Base-by-base conservation (phyloP, 2,113 vertebrate species). In the Fregata magnificens region DNA sequence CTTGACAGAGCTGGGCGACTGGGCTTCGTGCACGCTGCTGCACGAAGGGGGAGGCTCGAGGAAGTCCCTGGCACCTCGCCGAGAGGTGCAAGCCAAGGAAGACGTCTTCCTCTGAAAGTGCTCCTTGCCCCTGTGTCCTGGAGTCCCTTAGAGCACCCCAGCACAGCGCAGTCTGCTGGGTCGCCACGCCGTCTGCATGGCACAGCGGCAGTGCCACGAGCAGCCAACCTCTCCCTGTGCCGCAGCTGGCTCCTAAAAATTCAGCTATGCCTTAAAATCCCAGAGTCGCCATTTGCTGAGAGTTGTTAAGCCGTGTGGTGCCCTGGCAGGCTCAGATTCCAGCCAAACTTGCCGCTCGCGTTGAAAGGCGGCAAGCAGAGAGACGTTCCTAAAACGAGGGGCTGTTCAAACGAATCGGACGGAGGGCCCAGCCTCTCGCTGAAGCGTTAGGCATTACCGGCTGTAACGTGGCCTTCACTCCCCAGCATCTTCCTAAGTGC, bases 131-230 rank as follows among this genome's bases (percentile, higher is more conserved):
- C 40, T 3, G 0, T 4, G 55, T n/a, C 49, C 80, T 1, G 36
- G 42, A 69, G 49, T 49, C 44, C 45, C 56, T n/a, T 8, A 24
- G 40, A 5, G 2, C 38, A 1, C 16, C 10, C 59, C 2, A 10
- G 66, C n/a, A 4, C 0, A 1, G 71, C 6, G 2, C 70, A 19
- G 18, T 4, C 52, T 10, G 52, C 61, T 6, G 1, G 16, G 53
- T 38, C 31, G 44, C 62, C 29, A 3, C 11, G 3, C 26, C 8
- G 4, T 11, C 67, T 7, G 25, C 25, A 5, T 12, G 34, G 49
- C 32, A 58, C 24, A 2, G 65, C n/a, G 29, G 9, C 15, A 5
- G 49, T 8, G 32, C 44, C 28, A 4, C 9, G 2, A 36, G 55
- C 47, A 7, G 36, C 70, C 34, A 34, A 3, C 44, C 20, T 1